Conservation (phyloP, 2,797 vertebrate genomes). For the Acanthopagrus latus region DNA sequence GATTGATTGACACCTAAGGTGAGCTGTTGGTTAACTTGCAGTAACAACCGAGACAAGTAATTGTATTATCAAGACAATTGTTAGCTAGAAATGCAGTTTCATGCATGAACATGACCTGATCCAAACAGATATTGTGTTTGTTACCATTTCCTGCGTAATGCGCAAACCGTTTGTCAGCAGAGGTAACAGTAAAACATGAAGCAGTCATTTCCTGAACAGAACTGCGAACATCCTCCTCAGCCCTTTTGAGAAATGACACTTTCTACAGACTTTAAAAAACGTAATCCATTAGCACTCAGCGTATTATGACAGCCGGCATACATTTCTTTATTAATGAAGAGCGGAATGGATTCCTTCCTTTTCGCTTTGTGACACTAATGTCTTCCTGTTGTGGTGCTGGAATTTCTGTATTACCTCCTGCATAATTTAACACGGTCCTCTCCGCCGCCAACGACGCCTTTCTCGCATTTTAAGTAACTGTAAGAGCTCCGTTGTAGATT, state of each 20-base stretch:
- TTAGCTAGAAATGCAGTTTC: too few species aligned
- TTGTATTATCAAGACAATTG: not conserved
- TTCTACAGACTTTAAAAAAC: constrained; percentile 32
- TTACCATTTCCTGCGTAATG: not conserved
- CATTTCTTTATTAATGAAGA: constrained; percentile 31
- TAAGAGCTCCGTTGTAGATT: constrained; percentile 39
- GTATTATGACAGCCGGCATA: constrained; percentile 28
- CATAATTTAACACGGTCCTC: constrained; percentile 45
- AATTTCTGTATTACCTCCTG: constrained; percentile 32
- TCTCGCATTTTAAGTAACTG: constrained; percentile 41
- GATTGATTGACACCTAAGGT: too few species aligned
- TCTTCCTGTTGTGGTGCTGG: constrained; percentile 40
- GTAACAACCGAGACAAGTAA: not conserved
- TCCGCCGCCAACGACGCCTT: constrained; percentile 12
- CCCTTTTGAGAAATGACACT: constrained; percentile 36
- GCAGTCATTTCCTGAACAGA: not conserved
- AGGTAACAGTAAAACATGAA: not conserved
- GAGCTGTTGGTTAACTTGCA: not conserved
- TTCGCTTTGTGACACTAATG: constrained; percentile 28
- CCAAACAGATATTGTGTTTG: not conserved
- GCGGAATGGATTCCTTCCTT: constrained; percentile 27
- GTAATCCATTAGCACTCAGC: constrained; percentile 36
- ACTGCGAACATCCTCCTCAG: constrained; percentile 5
- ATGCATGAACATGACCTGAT: not conserved
- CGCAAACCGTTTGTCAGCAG: not conserved